Evolutionary conservation across 2,113 vertebrate species (phyloP).

Genomic region (Sorex fumeus): DNA sequence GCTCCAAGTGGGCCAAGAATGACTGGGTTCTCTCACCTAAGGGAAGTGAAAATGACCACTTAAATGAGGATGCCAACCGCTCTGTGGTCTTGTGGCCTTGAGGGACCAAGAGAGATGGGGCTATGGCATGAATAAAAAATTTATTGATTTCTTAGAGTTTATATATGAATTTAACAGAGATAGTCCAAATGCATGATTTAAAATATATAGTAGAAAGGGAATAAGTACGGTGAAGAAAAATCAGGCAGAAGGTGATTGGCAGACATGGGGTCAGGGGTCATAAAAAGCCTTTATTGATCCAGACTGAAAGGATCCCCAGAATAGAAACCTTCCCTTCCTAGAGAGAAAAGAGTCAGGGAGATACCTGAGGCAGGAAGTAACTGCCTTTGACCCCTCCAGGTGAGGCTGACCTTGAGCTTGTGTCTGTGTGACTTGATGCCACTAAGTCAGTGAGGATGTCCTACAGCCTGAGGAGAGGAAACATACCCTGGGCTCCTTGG

Average conservation of each 20-base stretch:
- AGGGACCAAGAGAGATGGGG: not conserved
- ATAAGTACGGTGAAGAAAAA: slow-evolving; percentile 27
- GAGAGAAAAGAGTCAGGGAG: not conserved
- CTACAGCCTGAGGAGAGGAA: too few relatives aligned
- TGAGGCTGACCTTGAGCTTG: too few relatives aligned
- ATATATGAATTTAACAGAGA: not conserved
- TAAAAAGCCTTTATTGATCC: not conserved
- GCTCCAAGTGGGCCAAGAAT: not conserved
- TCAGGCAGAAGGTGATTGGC: not conserved
- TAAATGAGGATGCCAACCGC: not conserved
- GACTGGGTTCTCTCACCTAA: not conserved
- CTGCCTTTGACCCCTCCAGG: too few relatives aligned
- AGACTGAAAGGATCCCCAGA: not conserved
- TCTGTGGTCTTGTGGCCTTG: not conserved
- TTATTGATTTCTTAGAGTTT: slow-evolving; percentile 29
- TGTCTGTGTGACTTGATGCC: too few relatives aligned
- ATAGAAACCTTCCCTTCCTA: not conserved
- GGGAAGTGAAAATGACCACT: not conserved
- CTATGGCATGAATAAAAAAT: slow-evolving; percentile 21
- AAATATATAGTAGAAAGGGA: not conserved
- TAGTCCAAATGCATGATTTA: not conserved
- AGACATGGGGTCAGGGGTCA: not conserved
- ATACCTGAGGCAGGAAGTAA: not conserved
- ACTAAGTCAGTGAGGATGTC: too few relatives aligned
- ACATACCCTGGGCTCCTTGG: too few relatives aligned